phyloP scores from a whole-genome alignment of 2,888 invertebrate genomes.

The Eupithecia subfuscata region DNA sequence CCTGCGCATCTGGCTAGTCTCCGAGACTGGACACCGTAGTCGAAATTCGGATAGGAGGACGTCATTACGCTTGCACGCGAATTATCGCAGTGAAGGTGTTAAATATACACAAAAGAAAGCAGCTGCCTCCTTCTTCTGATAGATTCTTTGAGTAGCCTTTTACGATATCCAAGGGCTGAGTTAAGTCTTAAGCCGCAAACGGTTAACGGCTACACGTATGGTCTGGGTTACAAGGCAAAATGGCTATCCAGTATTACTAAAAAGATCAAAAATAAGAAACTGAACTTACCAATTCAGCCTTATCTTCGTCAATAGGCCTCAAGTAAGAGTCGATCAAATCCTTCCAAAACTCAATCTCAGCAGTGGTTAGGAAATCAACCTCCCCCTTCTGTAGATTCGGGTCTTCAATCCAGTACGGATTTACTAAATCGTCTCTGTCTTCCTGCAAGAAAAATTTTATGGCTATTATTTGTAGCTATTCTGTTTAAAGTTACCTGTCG shows the following conservation, averaged over 20 bases:
- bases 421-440: conserved; percentile 92
- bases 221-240: neutral
- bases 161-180: neutral
- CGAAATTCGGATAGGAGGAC: no score
- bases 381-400: conserved; percentile 94
- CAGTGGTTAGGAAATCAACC: conserved; percentile 92
- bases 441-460: conserved; percentile 65
- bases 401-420: conserved; percentile 98
- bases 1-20: no score
- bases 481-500: neutral
- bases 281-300: conserved; percentile 91
- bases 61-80: no score
- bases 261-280: neutral
- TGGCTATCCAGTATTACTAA: neutral
- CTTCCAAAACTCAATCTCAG: conserved; percentile 96
- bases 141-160: neutral
- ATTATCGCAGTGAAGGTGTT: no score
- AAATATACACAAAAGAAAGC: neutral
- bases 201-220: no score
- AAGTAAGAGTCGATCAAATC: conserved; percentile 96
- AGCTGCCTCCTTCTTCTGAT: neutral
- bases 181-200: no score
- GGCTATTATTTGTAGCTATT: neutral
- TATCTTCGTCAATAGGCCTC: conserved; percentile 95
- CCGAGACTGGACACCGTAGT: no score